Percentiles rank a stretch among this genome's conserved stretches.
Evolutionary conservation across 2,113 vertebrate species (phyloP).

Genomic region (Willisornis vidua): DNA sequence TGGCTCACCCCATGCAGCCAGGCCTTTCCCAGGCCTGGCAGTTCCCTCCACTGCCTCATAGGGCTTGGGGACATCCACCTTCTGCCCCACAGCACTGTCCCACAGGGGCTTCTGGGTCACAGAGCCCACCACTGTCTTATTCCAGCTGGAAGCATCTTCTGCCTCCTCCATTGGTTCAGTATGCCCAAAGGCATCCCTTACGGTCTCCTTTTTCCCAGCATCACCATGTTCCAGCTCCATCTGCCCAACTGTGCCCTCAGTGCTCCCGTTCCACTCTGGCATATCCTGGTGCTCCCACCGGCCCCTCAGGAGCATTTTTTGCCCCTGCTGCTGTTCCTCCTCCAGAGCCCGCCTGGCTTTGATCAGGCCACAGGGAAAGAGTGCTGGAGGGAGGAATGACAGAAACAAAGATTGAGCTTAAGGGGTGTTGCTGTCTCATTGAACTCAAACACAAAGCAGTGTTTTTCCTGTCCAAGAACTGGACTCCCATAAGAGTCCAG

Average conservation of each 20-base stretch:
- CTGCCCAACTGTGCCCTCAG: not conserved
- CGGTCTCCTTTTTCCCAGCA: not conserved
- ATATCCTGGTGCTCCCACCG: fast-evolving
- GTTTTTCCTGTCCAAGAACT: not conserved
- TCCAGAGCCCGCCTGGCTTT: slow-evolving; percentile 4
- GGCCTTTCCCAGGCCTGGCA: fast-evolving
- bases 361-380: slow-evolving; percentile 64
- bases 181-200: not conserved
- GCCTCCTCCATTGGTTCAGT: fast-evolving
- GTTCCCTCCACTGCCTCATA: fast-evolving
- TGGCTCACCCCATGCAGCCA: fast-evolving
- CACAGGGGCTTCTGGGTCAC: not conserved
- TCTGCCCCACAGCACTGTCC: not conserved
- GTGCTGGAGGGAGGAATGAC: slow-evolving; percentile 17
- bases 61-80: not conserved
- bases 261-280: not conserved
- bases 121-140: not conserved
- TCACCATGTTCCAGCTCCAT: not conserved
- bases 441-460: not conserved
- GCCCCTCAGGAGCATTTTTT: fast-evolving
- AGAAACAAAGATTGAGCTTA: not conserved
- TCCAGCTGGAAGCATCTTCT: not conserved
- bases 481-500: not conserved
- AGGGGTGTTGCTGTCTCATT: fast-evolving
- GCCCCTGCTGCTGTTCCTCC: not conserved